Evolutionary conservation across 2,888 invertebrate species (phyloP), one percentile per base, ranked within the genome.

Genomic region (Eristalis intricaria): DNA sequence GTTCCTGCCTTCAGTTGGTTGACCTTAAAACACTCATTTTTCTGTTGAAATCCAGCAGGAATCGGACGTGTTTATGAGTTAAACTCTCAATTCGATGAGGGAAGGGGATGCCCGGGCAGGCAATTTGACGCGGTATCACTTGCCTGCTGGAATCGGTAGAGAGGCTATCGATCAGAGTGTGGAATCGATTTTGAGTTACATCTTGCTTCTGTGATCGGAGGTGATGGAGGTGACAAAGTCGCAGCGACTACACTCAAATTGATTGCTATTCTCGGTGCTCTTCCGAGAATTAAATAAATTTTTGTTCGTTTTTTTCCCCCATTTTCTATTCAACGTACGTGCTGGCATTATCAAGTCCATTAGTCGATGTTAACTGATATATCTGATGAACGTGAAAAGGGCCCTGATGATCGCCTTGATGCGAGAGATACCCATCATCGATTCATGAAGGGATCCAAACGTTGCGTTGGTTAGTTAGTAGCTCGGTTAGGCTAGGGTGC

Each of bases 1-100:
- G 50, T 50, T 22, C 19, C 50, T 50, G 1, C 7, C 11, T 2
- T 19, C 13, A 8, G 13, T 58, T 75, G 84, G 70, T 23, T 79
- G 70, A 70, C 79, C 74, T 50, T 70, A 65, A 79, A 84, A 78
- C 58, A 78, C 69, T 29, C 69, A 68, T 74, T 77, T 40, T 35
- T 35, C 40, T 40, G 73, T 73, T 56, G 26, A 50, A 71, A 77
- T 77, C 61, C 40, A 64, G 73, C 32, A 64, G 65, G 35, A 71
- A 71, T 19, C 4, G 19, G 50, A 50, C 19, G 19, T 50, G 19
- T 8, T 50, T 50, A 50, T 50, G 50, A 50, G 50, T 50, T n/a
- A 19, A 19, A 50, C 5, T 19, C 38, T 13, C 38, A 38, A 38
- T 38, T 38, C 13, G 38, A 38, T 8, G 50, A 7, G 50, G 19